A percentile compares a stretch with the other conserved stretches of the same genome.
phyloP scores from a whole-genome alignment of 2,797 vertebrate species.

The Myripristis jacobus region DNA sequence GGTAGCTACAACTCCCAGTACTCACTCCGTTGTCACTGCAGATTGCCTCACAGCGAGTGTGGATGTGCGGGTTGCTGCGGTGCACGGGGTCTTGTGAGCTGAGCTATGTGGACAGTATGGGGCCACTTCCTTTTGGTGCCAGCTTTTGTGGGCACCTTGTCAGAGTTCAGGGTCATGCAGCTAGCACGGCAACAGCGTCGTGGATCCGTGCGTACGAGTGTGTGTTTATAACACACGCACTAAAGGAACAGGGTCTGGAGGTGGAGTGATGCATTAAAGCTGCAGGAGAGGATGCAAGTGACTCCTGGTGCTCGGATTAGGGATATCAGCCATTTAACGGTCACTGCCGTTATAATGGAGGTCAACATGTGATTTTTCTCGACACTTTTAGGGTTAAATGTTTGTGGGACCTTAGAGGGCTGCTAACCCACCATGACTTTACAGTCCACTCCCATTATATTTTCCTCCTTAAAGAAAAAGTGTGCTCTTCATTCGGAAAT shows the following conservation, averaged over 20 bases:
- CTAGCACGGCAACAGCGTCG: constrained; percentile 5
- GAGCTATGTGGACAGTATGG: constrained; percentile 67
- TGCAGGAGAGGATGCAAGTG: constrained; percentile 1
- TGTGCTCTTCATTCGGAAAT: no score
- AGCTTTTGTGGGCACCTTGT: constrained; percentile 44
- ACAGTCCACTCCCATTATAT: no score
- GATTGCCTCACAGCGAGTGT: constrained; percentile 54
- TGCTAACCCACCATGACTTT: no score
- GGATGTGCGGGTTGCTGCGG: constrained; percentile 30
- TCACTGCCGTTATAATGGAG: no score
- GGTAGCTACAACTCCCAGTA: constrained; percentile 35
- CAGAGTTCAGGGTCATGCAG: constrained; percentile 44
- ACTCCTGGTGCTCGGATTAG: not conserved
- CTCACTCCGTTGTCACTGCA: constrained; percentile 66
- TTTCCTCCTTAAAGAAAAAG: no score
- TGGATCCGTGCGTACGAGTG: constrained; percentile 2
- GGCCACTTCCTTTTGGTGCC: constrained; percentile 51
- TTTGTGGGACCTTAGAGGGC: no score
- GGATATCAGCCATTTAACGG: no score
- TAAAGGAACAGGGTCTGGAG: constrained; percentile 16
- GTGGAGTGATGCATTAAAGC: not conserved
- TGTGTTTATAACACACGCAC: constrained; percentile 9
- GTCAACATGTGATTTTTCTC: no score
- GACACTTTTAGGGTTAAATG: no score
- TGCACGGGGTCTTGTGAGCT: constrained; percentile 55